These are phyloP conservation scores for Eulemur mongoz DNA, from an alignment of 2,797 vertebrate genomes.

Conservation along the genomic window DNA sequence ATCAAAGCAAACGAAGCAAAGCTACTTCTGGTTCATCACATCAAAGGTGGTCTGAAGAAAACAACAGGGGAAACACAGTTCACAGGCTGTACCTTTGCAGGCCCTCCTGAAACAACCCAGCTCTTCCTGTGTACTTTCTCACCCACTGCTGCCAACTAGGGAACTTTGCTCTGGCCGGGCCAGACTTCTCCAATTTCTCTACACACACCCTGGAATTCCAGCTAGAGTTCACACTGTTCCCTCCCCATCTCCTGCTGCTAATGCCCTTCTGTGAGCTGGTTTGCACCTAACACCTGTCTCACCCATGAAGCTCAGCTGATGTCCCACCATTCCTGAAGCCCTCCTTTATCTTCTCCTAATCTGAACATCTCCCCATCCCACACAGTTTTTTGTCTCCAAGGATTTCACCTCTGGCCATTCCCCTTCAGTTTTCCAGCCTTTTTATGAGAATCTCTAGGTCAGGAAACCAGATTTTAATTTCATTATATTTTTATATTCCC, in stretches of 20 bases:
- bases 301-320: not conserved
- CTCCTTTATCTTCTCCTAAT: not conserved
- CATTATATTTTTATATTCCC: not conserved
- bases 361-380: not conserved
- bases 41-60: not conserved
- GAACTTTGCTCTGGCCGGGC: not conserved
- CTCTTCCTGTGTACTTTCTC: not conserved
- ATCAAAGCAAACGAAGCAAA: conserved; percentile 58
- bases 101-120: not conserved
- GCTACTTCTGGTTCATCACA: not conserved
- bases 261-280: not conserved
- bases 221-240: not conserved
- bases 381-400: not conserved
- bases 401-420: not conserved
- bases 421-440: not conserved
- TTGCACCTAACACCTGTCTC: not conserved
- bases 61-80: not conserved
- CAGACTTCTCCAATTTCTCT: not conserved
- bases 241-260: not conserved
- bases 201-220: not conserved
- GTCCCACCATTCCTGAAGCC: not conserved
- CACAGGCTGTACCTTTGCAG: not conserved
- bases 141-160: not conserved
- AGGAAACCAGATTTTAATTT: not conserved
- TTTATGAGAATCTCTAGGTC: not conserved